Evolutionary conservation across 2,113 vertebrate species (phyloP).

Genomic region (Chionis minor): DNA sequence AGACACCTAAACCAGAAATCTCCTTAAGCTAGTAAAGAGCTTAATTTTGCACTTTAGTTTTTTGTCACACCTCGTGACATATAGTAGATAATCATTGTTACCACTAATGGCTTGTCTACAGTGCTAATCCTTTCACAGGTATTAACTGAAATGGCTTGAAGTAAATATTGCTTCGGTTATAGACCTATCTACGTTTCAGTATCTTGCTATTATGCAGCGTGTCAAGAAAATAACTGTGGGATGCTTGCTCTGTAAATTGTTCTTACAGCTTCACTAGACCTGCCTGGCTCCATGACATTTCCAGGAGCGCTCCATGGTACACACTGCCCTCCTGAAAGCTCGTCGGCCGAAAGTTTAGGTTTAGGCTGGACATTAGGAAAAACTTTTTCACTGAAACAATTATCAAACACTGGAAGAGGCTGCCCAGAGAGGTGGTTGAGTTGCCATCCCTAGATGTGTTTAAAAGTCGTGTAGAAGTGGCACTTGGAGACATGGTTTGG

Average conservation of each 20-base stretch:
- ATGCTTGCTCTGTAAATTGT: background rate
- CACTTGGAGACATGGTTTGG: no score
- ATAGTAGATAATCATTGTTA: background rate
- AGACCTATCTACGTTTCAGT: background rate
- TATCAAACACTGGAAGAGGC: no score
- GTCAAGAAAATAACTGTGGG: background rate
- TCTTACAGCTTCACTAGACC: background rate
- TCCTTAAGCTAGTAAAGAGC: conserved; percentile 24
- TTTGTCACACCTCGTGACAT: conserved; percentile 13
- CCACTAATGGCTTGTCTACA: conserved; percentile 18
- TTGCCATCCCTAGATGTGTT: no score
- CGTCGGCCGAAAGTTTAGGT: background rate
- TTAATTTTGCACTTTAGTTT: conserved; percentile 54
- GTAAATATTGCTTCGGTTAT: background rate
- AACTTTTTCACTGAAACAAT: no score
- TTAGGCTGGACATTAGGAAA: no score
- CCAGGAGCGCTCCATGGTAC: background rate
- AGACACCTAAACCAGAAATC: conserved; percentile 17
- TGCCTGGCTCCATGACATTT: background rate
- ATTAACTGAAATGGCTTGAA: background rate
- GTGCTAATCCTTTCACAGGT: conserved; percentile 44
- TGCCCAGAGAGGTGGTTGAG: no score
- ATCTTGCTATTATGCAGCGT: background rate
- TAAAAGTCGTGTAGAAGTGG: no score
- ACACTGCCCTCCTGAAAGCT: background rate